These are phyloP conservation scores for Watsonalla binaria DNA, from an alignment of 2,888 invertebrate species.

Conservation along the genomic window DNA sequence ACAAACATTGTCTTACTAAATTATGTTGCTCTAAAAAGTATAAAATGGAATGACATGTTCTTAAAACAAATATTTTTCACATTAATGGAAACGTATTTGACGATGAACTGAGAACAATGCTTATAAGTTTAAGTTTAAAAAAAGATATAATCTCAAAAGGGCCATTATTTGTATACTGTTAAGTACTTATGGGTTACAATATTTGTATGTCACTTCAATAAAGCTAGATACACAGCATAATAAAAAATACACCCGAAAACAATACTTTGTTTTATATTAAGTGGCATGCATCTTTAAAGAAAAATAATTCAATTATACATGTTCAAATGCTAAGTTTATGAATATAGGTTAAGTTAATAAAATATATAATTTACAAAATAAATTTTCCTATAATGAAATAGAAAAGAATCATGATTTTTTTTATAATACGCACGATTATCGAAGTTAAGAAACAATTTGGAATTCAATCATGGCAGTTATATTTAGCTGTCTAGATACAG, in stretches of 20 bases:
- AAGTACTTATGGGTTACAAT: constrained; percentile 31
- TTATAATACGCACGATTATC: constrained; percentile 3
- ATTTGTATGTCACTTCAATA: background rate
- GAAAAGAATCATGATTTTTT: background rate
- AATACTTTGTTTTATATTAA: constrained; percentile 20
- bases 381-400: constrained; percentile 2
- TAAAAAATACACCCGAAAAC: constrained; percentile 32
- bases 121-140: too few relatives aligned
- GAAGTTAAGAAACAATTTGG: constrained; percentile 8
- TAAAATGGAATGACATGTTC: background rate
- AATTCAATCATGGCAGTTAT: constrained; percentile 32
- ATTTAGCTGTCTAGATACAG: constrained; percentile 31
- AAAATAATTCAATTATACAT: constrained; percentile 19
- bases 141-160: background rate
- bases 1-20: constrained; percentile 7
- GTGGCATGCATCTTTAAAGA: constrained; percentile 31
- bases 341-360: constrained; percentile 30
- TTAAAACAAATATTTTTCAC: background rate
- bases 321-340: constrained; percentile 27
- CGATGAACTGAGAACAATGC: too few relatives aligned
- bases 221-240: constrained; percentile 15
- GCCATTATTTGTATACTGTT: constrained; percentile 5
- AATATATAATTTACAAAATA: constrained; percentile 24
- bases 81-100: background rate
- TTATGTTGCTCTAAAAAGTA: background rate